These are phyloP conservation scores for Rhincodon typus DNA, from an alignment of 2,797 vertebrate species.

Conservation along the genomic window DNA sequence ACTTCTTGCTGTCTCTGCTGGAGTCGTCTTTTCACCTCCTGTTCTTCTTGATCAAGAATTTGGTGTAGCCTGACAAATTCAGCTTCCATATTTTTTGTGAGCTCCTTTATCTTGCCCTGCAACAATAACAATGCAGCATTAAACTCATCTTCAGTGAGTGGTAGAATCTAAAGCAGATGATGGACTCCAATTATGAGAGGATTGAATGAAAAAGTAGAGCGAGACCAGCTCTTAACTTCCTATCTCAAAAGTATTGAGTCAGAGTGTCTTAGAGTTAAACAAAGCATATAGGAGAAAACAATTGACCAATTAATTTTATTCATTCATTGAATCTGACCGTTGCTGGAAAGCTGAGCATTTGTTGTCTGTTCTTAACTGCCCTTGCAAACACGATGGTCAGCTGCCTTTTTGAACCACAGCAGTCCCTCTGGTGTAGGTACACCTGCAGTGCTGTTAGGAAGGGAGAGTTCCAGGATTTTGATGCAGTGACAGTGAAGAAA, in stretches of 20 bases:
- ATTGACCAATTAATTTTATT: too few species aligned
- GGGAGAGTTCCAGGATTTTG: too few species aligned
- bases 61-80: background rate
- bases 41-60: background rate
- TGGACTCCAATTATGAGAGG: background rate
- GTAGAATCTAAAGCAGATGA: background rate
- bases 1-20: background rate
- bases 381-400: too few species aligned
- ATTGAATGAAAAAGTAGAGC: background rate
- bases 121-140: background rate
- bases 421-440: too few species aligned
- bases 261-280: background rate
- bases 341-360: too few species aligned
- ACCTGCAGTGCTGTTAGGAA: too few species aligned
- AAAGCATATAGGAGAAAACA: background rate
- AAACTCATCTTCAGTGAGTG: background rate
- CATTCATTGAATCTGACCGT: too few species aligned
- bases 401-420: too few species aligned
- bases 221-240: background rate
- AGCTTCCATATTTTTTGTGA: background rate
- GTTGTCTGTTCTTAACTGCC: too few species aligned
- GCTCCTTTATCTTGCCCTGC: background rate
- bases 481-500: too few species aligned
- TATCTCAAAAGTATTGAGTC: background rate
- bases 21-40: background rate